Percentiles rank a stretch among this genome's conserved stretches.
Conservation (phyloP, 2,888 invertebrate species). For the Psylliodes chrysocephalus region DNA sequence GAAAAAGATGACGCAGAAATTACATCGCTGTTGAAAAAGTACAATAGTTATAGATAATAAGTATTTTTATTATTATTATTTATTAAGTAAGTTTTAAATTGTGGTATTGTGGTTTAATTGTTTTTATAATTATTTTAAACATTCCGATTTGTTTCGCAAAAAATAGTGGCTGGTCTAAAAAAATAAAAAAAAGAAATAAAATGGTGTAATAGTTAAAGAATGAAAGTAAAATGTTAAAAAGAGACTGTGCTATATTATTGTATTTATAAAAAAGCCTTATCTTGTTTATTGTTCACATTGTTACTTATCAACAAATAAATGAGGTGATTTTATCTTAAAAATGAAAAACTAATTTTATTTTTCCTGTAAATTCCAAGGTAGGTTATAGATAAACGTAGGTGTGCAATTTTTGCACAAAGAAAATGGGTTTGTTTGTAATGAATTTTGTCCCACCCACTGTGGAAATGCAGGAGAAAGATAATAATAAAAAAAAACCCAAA, state of each 20-base stretch:
- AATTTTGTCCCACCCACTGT: too few relatives aligned
- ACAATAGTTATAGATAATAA: slow-evolving; percentile 56
- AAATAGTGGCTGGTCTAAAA: neutral
- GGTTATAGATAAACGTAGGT: too few relatives aligned
- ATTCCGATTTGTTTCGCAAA: neutral
- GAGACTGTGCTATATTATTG: slow-evolving; percentile 1
- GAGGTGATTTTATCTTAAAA: neutral
- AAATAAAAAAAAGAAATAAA: too few relatives aligned
- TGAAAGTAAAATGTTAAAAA: too few relatives aligned
- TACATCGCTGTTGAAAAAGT: slow-evolving; percentile 54
- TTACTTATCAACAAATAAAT: slow-evolving; percentile 9
- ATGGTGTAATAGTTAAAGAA: too few relatives aligned
- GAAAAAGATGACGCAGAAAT: slow-evolving; percentile 56
- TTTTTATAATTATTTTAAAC: neutral
- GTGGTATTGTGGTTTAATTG: slow-evolving; percentile 7
- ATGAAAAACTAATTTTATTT: too few relatives aligned
- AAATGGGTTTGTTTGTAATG: too few relatives aligned
- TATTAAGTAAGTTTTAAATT: slow-evolving; percentile 24
- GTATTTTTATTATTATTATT: slow-evolving; percentile 15
- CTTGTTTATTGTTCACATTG: neutral
- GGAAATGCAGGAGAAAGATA: too few relatives aligned
- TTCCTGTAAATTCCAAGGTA: too few relatives aligned
- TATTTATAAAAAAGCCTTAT: neutral
- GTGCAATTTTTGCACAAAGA: too few relatives aligned
- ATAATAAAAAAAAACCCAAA: too few relatives aligned